These are phyloP conservation scores for Sylvilagus floridanus DNA, from an alignment of 2,797 vertebrate species.

Conservation along the genomic window DNA sequence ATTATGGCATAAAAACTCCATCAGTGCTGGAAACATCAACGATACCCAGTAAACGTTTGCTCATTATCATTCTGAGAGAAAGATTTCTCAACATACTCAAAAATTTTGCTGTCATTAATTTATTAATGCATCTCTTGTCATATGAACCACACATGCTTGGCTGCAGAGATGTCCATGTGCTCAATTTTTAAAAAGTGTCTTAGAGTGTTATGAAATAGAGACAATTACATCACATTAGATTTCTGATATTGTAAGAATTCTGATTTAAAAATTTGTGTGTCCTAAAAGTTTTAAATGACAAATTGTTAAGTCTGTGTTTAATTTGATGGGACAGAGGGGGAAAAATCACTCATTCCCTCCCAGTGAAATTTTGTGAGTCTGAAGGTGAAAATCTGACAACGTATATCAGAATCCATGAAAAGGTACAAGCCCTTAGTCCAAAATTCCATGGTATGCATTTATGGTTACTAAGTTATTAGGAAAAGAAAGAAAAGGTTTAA, in stretches of 20 bases:
- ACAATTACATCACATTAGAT: background rate
- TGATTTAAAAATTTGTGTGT: background rate
- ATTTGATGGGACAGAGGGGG: background rate
- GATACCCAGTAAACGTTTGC: background rate
- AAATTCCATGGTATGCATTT: background rate
- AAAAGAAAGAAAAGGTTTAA: conserved; percentile 27
- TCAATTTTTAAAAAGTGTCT: background rate
- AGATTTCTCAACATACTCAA: background rate
- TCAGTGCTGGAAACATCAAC: background rate
- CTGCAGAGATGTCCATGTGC: background rate
- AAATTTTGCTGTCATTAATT: background rate
- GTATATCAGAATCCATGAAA: background rate
- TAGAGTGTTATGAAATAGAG: background rate
- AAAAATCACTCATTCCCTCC: background rate
- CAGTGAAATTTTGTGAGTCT: background rate
- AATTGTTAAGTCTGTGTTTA: background rate
- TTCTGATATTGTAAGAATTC: conserved; percentile 33
- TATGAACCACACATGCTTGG: background rate
- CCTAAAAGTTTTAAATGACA: background rate
- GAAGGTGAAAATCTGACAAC: background rate
- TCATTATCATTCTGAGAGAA: background rate
- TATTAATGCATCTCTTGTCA: background rate
- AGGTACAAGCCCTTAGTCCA: background rate
- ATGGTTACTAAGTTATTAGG: background rate
- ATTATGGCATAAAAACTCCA: background rate